Evolutionary conservation across 2,113 vertebrate species (phyloP).

Genomic region (Herpailurus yagouaroundi): DNA sequence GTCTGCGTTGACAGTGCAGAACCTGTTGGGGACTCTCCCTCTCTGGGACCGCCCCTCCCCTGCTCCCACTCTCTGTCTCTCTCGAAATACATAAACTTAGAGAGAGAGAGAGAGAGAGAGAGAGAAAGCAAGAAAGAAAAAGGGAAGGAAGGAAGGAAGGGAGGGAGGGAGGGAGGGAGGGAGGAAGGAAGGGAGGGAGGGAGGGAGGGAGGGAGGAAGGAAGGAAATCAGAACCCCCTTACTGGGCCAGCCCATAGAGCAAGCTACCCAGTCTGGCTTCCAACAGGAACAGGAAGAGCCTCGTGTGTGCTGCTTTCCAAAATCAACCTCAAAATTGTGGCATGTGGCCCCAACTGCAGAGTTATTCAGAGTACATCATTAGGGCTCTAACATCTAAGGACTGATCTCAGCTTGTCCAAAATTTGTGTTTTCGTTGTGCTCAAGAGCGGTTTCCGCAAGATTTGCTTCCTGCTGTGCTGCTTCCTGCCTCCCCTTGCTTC

Average conservation of each 20-base stretch:
- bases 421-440: constrained; percentile 1
- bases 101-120: too few species aligned
- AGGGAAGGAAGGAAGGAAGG: too few species aligned
- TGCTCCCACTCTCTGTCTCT: too few species aligned
- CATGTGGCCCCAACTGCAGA: background rate
- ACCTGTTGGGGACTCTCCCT: too few species aligned
- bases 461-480: background rate
- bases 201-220: too few species aligned
- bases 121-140: too few species aligned
- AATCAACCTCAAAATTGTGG: background rate
- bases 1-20: too few species aligned
- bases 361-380: background rate
- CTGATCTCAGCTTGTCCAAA: background rate
- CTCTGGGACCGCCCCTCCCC: too few species aligned
- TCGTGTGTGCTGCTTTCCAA: background rate
- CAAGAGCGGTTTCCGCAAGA: background rate
- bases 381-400: background rate
- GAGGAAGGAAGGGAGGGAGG: fast-evolving
- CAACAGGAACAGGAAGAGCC: background rate
- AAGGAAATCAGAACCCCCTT: background rate
- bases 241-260: background rate
- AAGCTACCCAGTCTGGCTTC: background rate
- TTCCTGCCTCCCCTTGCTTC: constrained; percentile 1
- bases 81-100: too few species aligned
- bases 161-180: too few species aligned